Evolutionary conservation across 1,140 invertebrate genomes (phyloP), one percentile per base, ranked within the genome.

Genomic region (Uloborus diversus): DNA sequence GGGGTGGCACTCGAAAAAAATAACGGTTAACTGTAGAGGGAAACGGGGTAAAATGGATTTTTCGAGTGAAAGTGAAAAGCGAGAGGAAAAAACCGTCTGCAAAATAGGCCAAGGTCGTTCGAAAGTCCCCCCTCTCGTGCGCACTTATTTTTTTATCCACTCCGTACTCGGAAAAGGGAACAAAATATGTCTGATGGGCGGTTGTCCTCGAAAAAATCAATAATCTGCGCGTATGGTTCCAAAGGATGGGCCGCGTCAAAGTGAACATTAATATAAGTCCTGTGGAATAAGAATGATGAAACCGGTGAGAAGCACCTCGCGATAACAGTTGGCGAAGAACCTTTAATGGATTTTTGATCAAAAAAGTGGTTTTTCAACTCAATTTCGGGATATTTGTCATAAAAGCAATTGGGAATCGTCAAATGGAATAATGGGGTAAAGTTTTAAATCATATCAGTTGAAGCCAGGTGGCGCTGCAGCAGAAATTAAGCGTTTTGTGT

Each of bases 61-160:
- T 75, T 53, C 28, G 56, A 75, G 32, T 51, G 73, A 78, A 78
- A 78, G 73, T 78, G 73, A 78, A 78, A 78, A 62, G 53, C 51
- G 37, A 33, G 68, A 37, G 32, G 0, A 13, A 42, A 59, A 59
- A 62, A 62, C 17, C 30, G 23, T 9, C 5, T 4, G 23, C 23
- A 57, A 78, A 78, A 66, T 78, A 49, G 73, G 73, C 73, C 73
- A 78, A 78, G 73, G 73, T 78, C 73, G 73, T 66, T 57, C 47
- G 37, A 61, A 25, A 59, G 28, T 56, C n/a, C n/a, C 51, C 30
- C 49, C 30, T 37, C 28, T 37, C 53, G 23, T 65, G 23, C 51
- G 42, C 61, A 78, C 66, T 78, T 78, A 57, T 65, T 78, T 53
- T n/a, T 78, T 78, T 57, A 65, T 42, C 73, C 49, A 65, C 53